Evolutionary conservation across 2,113 vertebrate genomes (phyloP).

Genomic region (Oreochromis spilurus): DNA sequence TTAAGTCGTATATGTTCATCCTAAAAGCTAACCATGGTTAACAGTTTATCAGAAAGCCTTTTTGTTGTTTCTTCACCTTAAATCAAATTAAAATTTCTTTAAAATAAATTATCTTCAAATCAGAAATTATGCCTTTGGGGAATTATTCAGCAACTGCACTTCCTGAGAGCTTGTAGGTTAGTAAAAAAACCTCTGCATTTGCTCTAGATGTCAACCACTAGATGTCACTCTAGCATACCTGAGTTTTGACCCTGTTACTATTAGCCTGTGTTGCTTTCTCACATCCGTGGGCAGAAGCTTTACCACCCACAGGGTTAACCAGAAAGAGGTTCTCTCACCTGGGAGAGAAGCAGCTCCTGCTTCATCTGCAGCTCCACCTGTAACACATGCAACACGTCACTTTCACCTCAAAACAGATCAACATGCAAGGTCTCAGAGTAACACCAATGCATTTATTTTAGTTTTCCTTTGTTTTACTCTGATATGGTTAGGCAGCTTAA

Average conservation of each 20-base stretch:
- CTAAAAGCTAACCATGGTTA: not conserved
- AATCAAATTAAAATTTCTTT: not conserved
- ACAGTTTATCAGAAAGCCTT: not conserved
- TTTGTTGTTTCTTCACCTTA: not conserved
- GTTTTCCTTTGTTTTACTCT: not conserved
- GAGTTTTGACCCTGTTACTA: not conserved
- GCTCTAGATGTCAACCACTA: not conserved
- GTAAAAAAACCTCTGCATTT: not conserved
- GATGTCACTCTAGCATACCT: not conserved
- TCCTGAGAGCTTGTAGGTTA: not conserved
- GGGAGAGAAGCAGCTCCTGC: conserved; percentile 30
- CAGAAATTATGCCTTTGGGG: not conserved
- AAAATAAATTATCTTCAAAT: not conserved
- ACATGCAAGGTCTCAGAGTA: not conserved
- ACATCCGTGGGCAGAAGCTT: not conserved
- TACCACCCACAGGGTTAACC: not conserved
- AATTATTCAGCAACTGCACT: not conserved
- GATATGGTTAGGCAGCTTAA: not conserved
- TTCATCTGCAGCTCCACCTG: conserved; percentile 45
- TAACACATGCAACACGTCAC: not conserved
- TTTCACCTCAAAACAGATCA: not conserved
- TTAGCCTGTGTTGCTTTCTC: not conserved
- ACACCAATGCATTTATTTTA: not conserved
- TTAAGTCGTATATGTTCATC: not conserved
- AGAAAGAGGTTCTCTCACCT: conserved; percentile 19